Conservation (phyloP, 2,797 vertebrate genomes). For the Sebastes minor region DNA sequence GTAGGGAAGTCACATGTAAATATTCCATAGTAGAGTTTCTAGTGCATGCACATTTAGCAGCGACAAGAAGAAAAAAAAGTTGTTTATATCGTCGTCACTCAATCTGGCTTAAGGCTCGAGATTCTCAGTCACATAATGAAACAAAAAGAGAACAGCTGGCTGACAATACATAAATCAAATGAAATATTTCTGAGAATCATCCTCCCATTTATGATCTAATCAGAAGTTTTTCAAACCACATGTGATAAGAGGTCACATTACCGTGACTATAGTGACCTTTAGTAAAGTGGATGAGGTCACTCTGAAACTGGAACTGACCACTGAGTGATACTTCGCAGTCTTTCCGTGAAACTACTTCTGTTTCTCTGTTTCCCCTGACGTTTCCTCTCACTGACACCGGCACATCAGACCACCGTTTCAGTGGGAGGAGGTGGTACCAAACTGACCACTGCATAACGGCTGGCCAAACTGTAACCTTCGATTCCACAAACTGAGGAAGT, state of each 20-base stretch:
- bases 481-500: neutral
- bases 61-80: neutral
- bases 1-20: neutral
- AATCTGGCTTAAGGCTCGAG: neutral
- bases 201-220: neutral
- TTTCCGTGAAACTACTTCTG: constrained; percentile 62
- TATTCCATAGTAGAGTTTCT: neutral
- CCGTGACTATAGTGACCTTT: constrained; percentile 40
- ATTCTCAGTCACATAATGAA: neutral
- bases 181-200: neutral
- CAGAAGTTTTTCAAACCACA: neutral
- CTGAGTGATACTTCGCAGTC: constrained; percentile 34
- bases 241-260: neutral
- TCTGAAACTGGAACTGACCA: constrained; percentile 68
- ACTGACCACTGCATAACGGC: constrained; percentile 26
- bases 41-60: neutral
- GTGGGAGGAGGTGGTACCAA: neutral
- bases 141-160: neutral
- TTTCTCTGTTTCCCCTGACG: constrained; percentile 48
- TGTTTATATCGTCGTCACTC: neutral
- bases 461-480: neutral
- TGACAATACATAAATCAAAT: neutral
- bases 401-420: constrained; percentile 7
- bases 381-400: constrained; percentile 13
- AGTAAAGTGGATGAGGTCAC: constrained; percentile 48